Conservation (phyloP, 2,888 invertebrate genomes). For the Drosophila stalkeri region DNA sequence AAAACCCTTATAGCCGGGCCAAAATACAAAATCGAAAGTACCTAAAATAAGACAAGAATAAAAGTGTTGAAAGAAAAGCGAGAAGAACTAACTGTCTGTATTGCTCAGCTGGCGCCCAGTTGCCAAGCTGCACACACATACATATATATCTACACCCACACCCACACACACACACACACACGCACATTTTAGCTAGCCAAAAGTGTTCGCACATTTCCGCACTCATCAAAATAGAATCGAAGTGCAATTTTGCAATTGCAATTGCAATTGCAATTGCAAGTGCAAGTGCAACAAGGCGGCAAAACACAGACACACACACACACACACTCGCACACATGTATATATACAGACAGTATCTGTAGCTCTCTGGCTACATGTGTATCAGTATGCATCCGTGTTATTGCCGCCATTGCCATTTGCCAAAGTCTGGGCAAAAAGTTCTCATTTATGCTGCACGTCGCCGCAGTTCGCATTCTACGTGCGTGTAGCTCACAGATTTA, state of each 20-base stretch:
- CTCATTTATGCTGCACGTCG: conserved; percentile 69
- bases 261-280: conserved; percentile 54
- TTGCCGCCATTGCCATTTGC: conserved; percentile 60
- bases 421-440: conserved; percentile 61
- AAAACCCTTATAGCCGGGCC: conserved; percentile 25
- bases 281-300: conserved; percentile 56
- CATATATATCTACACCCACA: not conserved
- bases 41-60: conserved; percentile 42
- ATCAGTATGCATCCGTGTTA: conserved; percentile 68
- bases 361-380: conserved; percentile 25
- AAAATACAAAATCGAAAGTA: conserved; percentile 61
- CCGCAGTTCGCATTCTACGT: conserved; percentile 72
- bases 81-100: conserved; percentile 53
- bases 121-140: conserved; percentile 2
- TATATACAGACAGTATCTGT: conserved; percentile 27
- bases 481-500: conserved; percentile 69
- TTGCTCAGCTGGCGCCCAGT: conserved; percentile 22
- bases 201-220: conserved; percentile 74
- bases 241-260: conserved; percentile 51
- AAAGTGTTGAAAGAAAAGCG: conserved; percentile 2
- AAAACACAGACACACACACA: conserved; percentile 23
- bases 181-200: conserved; percentile 39
- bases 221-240: conserved; percentile 68
- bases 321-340: not conserved
- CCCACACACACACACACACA: conserved; percentile 25